Percentiles rank a stretch among this genome's conserved stretches.
These are phyloP conservation scores for Pristiophorus japonicus DNA, from an alignment of 2,113 vertebrate species.

Conservation along the genomic window DNA sequence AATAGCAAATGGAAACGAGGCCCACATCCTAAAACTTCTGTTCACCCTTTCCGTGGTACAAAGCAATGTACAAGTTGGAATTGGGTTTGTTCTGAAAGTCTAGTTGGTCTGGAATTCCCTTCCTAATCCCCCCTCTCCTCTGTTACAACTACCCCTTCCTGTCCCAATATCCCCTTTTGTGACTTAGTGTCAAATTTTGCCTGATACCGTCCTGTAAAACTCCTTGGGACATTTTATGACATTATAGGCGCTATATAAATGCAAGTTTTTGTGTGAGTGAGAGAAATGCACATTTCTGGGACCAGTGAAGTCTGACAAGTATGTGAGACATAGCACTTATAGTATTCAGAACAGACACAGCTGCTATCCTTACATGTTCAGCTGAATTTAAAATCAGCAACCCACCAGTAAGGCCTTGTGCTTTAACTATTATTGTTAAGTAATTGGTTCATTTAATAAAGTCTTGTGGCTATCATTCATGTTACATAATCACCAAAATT, in stretches of 20 bases:
- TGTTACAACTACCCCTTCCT: background rate
- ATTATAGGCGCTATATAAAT: background rate
- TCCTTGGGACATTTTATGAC: background rate
- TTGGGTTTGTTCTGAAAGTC: background rate
- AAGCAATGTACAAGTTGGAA: background rate
- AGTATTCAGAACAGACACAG: background rate
- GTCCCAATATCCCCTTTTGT: background rate
- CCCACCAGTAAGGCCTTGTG: background rate
- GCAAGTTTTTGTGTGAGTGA: background rate
- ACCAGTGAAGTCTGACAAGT: background rate
- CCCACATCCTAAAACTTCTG: background rate
- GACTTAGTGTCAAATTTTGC: background rate
- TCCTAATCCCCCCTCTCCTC: background rate
- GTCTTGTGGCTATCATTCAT: background rate
- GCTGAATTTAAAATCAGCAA: background rate
- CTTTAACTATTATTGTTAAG: background rate
- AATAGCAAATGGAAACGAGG: background rate
- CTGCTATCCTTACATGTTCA: background rate
- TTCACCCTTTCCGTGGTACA: background rate
- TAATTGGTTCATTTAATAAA: background rate
- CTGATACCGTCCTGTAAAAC: background rate
- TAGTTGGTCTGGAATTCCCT: background rate
- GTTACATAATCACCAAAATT: background rate
- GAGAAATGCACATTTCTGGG: background rate
- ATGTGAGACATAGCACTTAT: background rate